Evolutionary conservation across 2,113 vertebrate genomes (phyloP).

Genomic region (Hydropotes inermis): DNA sequence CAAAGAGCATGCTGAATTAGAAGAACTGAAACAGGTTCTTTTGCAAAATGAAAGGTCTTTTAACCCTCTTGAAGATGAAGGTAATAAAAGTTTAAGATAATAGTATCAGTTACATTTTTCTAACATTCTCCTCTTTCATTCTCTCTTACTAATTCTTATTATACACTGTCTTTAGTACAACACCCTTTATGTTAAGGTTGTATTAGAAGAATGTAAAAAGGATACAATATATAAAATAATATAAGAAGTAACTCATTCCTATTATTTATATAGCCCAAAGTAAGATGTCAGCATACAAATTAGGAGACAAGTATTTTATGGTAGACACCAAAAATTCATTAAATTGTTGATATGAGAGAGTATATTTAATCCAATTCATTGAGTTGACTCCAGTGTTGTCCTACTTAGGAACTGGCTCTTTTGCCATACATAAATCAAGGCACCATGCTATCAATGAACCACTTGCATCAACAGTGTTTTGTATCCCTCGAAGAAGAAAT

Average conservation of each 20-base stretch:
- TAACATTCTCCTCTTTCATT: background rate
- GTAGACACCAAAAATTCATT: background rate
- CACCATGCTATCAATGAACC: background rate
- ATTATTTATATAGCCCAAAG: background rate
- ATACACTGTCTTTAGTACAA: background rate
- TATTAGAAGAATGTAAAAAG: background rate
- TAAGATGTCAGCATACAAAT: background rate
- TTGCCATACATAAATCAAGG: background rate
- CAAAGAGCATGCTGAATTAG: conserved; percentile 92
- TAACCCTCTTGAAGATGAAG: conserved; percentile 78
- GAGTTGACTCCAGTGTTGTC: background rate
- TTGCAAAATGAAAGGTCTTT: conserved; percentile 90
- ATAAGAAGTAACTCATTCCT: background rate
- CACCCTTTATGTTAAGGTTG: background rate
- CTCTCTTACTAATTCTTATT: background rate
- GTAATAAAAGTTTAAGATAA: conserved; percentile 67
- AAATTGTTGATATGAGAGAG: background rate
- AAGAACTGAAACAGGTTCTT: conserved; percentile 91
- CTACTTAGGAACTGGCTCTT: background rate
- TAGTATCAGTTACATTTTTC: background rate
- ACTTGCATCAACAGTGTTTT: background rate
- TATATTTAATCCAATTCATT: background rate
- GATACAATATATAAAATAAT: background rate
- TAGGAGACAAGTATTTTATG: background rate
- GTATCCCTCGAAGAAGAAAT: background rate